Evolutionary conservation across 2,113 vertebrate species (phyloP), one percentile per base, ranked within the genome.

Genomic region (Leucoraja erinaceus): DNA sequence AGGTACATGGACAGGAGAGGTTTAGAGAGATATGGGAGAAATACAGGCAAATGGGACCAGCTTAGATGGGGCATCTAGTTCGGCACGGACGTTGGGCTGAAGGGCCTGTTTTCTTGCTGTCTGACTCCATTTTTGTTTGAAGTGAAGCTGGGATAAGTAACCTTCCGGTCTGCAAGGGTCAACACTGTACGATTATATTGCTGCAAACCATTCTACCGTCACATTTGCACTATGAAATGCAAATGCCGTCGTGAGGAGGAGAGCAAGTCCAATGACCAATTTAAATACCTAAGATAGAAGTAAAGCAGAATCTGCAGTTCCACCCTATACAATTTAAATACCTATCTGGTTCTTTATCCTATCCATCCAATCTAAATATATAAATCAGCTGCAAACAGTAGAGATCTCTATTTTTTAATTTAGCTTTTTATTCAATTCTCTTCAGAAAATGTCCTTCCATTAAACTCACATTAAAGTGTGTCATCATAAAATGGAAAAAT

Each of bases 401-500:
- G 28, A 31, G n/a, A n/a, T 61, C 25, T 88, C 20, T 59, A 18
- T 88, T 88, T 88, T 88, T 8, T 63, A 88, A 88, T 63, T 31
- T 63, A 66, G 28, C 22, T 90, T 12, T 66, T 33, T 33, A 38
- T 91, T 47, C 38, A 31, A 9, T 72, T 91, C 22, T 70, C 22
- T 31, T 54, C 90, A 31, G 12, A 31, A 66, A 63, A 8, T 25
- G 10, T 72, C 25, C 9, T 47, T 25, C 22, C 22, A 10, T 28
- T 28, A 7, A 91, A 28, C 63, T 72, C 7, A 8, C 11, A 25
- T 25, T 74, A 72, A 91, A 63, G 14, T 11, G 47, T 54, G 47
- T 72, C 9, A 47, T 91, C 33, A 72, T 74, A 72, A 91, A 91
- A 91, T 72, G 68, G 68, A 72, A 70, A 79, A 79, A 79, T 72